These are phyloP conservation scores for Perca fluviatilis DNA, from an alignment of 2,113 vertebrate species.

Conservation along the genomic window DNA sequence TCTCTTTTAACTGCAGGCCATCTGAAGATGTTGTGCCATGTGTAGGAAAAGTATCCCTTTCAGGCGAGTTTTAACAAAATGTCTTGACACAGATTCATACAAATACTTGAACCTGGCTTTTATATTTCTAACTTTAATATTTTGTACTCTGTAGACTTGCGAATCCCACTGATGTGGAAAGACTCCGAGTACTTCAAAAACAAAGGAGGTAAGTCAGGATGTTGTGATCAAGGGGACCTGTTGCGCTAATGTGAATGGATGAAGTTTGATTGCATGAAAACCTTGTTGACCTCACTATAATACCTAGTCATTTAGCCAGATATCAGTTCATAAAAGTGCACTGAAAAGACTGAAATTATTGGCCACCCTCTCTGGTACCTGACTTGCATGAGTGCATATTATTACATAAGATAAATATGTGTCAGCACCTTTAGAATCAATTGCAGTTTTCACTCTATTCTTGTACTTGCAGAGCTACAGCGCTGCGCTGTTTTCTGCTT, in stretches of 20 bases:
- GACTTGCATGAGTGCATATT: not conserved
- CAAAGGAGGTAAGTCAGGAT: conserved; percentile 89
- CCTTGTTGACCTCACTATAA: not conserved
- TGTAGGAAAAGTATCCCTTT: conserved; percentile 85
- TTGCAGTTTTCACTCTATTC: not conserved
- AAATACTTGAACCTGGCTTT: not conserved
- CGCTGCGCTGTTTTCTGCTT: conserved; percentile 92
- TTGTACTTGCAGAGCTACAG: conserved; percentile 84
- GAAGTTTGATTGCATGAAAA: not conserved
- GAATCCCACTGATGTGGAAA: conserved; percentile 96
- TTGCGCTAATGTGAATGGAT: not conserved
- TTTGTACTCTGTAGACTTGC: conserved; percentile 83
- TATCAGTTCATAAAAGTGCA: not conserved
- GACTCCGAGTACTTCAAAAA: conserved; percentile 96
- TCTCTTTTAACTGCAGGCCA: conserved; percentile 74
- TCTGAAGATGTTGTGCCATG: conserved; percentile 85
- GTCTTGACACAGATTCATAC: not conserved
- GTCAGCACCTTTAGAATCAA: not conserved
- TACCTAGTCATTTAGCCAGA: not conserved
- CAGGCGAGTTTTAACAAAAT: conserved; percentile 75
- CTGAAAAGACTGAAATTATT: not conserved
- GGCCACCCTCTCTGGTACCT: not conserved
- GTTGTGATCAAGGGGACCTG: not conserved
- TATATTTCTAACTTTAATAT: not conserved
- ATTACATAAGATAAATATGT: not conserved